A percentile compares a stretch with the other conserved stretches of the same genome.
Conservation (phyloP, 2,797 vertebrate species). For the Okamejei kenojei region DNA sequence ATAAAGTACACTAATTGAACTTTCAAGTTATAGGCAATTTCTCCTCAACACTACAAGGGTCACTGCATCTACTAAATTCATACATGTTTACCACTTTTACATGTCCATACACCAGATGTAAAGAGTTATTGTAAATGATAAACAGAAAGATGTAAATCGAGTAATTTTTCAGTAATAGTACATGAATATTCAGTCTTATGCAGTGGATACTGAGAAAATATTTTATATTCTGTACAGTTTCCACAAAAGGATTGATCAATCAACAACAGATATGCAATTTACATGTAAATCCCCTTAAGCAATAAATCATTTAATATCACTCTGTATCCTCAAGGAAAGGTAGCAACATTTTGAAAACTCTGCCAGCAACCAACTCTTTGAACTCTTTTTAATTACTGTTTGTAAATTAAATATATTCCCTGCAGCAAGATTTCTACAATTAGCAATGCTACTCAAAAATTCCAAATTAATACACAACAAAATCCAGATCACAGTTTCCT, state of each 20-base stretch:
- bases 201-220: background rate
- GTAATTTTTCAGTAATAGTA: background rate
- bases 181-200: background rate
- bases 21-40: background rate
- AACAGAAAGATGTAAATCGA: background rate
- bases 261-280: constrained; percentile 64
- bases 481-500: constrained; percentile 30
- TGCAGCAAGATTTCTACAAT: constrained; percentile 72
- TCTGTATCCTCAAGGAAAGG: constrained; percentile 73
- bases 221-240: constrained; percentile 27
- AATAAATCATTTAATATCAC: constrained; percentile 80
- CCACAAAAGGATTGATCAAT: constrained; percentile 34
- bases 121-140: background rate
- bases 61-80: background rate
- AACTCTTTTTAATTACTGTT: constrained; percentile 96
- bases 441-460: constrained; percentile 46
- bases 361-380: constrained; percentile 58
- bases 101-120: background rate
- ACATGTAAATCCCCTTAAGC: constrained; percentile 72
- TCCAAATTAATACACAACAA: constrained; percentile 36
- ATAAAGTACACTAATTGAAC: background rate
- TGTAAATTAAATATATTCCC: constrained; percentile 78
- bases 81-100: background rate
- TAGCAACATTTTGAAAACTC: constrained; percentile 66
- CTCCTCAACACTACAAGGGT: background rate